Evolutionary conservation across 1,140 invertebrate species (phyloP).

Genomic region (Pseudomyrmex gracilis): DNA sequence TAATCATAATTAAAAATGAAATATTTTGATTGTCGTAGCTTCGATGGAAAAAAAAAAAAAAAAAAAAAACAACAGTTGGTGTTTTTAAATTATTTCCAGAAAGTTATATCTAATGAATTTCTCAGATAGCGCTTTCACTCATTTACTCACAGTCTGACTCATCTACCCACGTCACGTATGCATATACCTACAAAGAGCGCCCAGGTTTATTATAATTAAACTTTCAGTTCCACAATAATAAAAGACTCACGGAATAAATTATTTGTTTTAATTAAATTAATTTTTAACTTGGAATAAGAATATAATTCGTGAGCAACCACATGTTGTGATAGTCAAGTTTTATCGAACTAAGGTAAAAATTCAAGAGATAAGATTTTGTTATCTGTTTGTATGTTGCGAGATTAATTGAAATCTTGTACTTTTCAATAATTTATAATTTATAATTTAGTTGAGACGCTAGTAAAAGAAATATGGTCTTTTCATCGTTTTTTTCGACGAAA

Average conservation of each 20-base stretch:
- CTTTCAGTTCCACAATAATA: background rate
- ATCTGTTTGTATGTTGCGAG: background rate
- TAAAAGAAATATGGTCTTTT: background rate
- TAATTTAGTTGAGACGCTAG: background rate
- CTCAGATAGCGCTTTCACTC: constrained; percentile 57
- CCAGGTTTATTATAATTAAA: background rate
- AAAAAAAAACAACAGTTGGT: background rate
- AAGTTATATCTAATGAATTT: constrained; percentile 69
- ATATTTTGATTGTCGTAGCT: constrained; percentile 32
- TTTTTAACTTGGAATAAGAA: background rate
- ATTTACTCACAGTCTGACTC: constrained; percentile 63
- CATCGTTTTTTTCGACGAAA: background rate
- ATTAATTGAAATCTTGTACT: background rate
- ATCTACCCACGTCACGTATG: constrained; percentile 71
- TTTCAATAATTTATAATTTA: background rate
- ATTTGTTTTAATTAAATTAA: background rate
- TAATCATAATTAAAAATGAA: constrained; percentile 7
- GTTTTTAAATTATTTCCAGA: constrained; percentile 63
- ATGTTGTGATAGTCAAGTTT: background rate
- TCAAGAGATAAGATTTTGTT: background rate
- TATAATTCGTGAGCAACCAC: background rate
- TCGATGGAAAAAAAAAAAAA: background rate
- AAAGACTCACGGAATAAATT: no score
- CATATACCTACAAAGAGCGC: constrained; percentile 17
- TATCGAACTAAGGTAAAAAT: background rate